A percentile compares a stretch with the other conserved stretches of the same genome.
These are phyloP conservation scores for Drosophila nigromelanica DNA, from an alignment of 1,140 invertebrate genomes.

Conservation along the genomic window DNA sequence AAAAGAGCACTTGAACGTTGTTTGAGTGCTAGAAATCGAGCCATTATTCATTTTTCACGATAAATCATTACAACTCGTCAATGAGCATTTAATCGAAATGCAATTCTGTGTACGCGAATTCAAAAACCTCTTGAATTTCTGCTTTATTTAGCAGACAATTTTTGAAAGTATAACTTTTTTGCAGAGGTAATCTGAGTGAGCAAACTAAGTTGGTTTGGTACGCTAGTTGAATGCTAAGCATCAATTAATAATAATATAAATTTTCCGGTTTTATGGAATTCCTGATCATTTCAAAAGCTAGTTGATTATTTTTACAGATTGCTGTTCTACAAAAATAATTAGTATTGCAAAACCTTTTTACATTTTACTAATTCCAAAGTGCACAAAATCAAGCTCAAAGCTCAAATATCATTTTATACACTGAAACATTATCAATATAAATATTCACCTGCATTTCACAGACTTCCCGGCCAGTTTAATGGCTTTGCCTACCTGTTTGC, in stretches of 20 bases:
- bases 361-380: too few species aligned
- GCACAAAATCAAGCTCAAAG: neutral
- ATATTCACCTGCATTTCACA: conserved; percentile 2
- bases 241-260: too few species aligned
- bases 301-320: too few species aligned
- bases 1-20: conserved; percentile 4
- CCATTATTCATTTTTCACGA: conserved; percentile 8
- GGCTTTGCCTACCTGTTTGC: neutral
- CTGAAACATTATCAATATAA: neutral
- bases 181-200: too few species aligned
- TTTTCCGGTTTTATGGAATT: too few species aligned
- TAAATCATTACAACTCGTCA: neutral
- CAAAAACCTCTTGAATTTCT: neutral
- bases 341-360: too few species aligned
- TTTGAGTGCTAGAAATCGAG: neutral
- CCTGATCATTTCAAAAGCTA: too few species aligned
- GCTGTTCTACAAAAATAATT: too few species aligned
- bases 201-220: too few species aligned
- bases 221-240: too few species aligned
- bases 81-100: conserved; percentile 7
- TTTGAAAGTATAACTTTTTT: too few species aligned
- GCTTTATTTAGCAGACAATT: too few species aligned
- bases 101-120: conserved; percentile 1
- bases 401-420: neutral
- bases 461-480: neutral